Evolutionary conservation across 2,797 vertebrate species (phyloP), one percentile per base, ranked within the genome.

Genomic region (Pangasius djambal): DNA sequence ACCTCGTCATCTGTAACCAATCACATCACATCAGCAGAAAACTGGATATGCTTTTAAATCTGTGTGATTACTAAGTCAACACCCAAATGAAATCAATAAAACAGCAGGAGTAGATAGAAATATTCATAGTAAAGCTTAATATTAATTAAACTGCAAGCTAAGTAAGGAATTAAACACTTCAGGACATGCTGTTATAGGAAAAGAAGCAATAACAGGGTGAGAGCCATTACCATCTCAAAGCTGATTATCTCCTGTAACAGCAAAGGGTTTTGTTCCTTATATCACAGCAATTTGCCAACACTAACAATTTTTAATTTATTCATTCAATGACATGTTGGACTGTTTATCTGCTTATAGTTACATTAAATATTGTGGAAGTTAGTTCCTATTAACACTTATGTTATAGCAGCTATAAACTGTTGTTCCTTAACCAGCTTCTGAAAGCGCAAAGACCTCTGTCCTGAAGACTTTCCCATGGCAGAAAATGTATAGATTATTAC

Each of bases 1-100:
- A 99, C 99, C 93, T 99, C 99, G 48, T 99, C 99, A 94, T 99
- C 99, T 99, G 89, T 72, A 86, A 87, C 40, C 77, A 86, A 87
- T 69, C 52, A 92, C 87, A 94, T 88, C 40, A 87, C 87, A 94
- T 87, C 40, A 87, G n/a, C 3, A 83, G 28, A 81, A 65, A 77
- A 70, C n/a, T 57, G 25, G 12, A 7, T 8, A 50, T 9, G 9
- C 34, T 83, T 82, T 82, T 37, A 16, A 48, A 65, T 44, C 63
- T 20, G 40, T n/a, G 18, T 12, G 70, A 69, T 34, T 44, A 34
- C 16, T 10, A 69, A 85, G 0, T n/a, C 16, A 1, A 28, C 9
- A 6, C 0, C 13, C 20, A 86, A 57, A 74, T 40, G 0, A n/a
- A 86, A 59, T 18, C 65, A 69, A 50, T 31, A 50, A 65, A 65